Evolutionary conservation across 2,113 vertebrate genomes (phyloP).

Genomic region (Brachirus orientalis): DNA sequence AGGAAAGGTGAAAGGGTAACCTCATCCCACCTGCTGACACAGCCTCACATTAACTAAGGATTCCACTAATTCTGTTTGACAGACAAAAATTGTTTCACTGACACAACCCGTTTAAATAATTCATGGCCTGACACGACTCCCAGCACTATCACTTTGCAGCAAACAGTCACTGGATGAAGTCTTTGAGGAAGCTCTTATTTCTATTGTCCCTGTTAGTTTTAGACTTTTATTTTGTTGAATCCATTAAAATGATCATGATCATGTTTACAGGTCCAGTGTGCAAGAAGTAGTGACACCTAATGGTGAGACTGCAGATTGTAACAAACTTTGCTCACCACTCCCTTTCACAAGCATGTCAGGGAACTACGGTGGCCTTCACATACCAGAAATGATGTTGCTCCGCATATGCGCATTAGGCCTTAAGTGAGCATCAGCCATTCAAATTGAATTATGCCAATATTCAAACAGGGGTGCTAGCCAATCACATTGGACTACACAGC

Average conservation of each 20-base stretch:
- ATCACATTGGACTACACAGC: no score
- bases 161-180: not conserved
- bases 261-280: not conserved
- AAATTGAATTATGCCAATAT: no score
- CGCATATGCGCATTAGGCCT: no score
- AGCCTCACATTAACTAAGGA: slow-evolving; percentile 23
- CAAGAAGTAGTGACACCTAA: no score
- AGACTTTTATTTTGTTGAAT: not conserved
- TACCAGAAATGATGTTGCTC: no score
- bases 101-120: slow-evolving; percentile 67
- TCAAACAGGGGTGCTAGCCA: no score
- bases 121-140: slow-evolving; percentile 55
- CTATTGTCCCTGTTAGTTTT: slow-evolving; percentile 8
- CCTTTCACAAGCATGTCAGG: no score
- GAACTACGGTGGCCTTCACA: no score
- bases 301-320: no score
- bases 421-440: no score
- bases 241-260: slow-evolving; percentile 3
- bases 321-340: no score
- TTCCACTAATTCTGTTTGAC: slow-evolving; percentile 56
- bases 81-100: slow-evolving; percentile 65
- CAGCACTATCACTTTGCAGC: slow-evolving; percentile 50
- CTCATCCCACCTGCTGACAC: slow-evolving; percentile 64
- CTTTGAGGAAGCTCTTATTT: no score
- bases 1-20: slow-evolving; percentile 70